These are phyloP conservation scores for Chaetodon trifasciatus DNA, from an alignment of 2,797 vertebrate species.

Conservation along the genomic window DNA sequence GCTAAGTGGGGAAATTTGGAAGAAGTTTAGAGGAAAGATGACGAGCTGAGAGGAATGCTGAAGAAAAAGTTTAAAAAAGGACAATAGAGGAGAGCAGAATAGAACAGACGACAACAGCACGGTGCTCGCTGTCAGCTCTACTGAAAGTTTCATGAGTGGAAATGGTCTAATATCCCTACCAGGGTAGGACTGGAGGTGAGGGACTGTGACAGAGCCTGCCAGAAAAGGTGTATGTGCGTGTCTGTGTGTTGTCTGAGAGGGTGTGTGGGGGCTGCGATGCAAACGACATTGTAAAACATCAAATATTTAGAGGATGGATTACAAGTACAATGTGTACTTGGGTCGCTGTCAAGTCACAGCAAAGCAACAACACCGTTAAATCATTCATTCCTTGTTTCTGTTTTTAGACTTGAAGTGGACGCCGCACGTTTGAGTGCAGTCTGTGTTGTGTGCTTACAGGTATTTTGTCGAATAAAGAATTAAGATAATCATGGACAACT, in stretches of 20 bases:
- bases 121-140: constrained; percentile 40
- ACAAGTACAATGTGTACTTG: constrained; percentile 77
- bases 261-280: constrained; percentile 52
- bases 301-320: constrained; percentile 85
- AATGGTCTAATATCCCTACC: constrained; percentile 70
- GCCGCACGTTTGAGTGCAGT: neutral
- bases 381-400: constrained; percentile 55
- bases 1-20: neutral
- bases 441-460: neutral
- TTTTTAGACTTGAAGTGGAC: constrained; percentile 34
- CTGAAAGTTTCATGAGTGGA: constrained; percentile 79
- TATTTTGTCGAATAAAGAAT: neutral
- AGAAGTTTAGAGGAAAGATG: constrained; percentile 10
- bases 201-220: constrained; percentile 67
- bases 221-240: constrained; percentile 48
- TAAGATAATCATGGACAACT: neutral
- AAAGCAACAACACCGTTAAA: constrained; percentile 60
- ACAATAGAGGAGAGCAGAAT: constrained; percentile 13
- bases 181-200: constrained; percentile 68
- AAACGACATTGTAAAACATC: constrained; percentile 77
- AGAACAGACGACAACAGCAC: constrained; percentile 34
- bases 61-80: constrained; percentile 12
- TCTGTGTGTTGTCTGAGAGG: constrained; percentile 35
- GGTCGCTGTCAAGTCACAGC: constrained; percentile 66
- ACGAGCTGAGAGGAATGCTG: neutral